Evolutionary conservation across 2,888 invertebrate species (phyloP), one percentile per base, ranked within the genome.

Genomic region (Diarsia rubi): DNA sequence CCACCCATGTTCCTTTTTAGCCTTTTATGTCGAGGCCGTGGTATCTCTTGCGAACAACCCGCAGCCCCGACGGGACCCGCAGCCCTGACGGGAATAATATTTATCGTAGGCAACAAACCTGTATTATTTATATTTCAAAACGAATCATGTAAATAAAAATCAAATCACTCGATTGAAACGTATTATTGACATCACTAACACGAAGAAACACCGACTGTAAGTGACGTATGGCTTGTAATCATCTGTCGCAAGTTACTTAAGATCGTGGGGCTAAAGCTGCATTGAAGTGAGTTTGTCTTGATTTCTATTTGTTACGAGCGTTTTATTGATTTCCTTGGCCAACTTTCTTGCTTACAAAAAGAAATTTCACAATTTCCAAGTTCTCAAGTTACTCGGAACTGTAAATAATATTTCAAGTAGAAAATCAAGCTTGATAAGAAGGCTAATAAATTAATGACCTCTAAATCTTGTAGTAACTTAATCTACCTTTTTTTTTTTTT

Each of bases 191-290:
- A 73, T 67, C 73, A 76, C 83, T 87, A 85, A 60, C 57, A 14
- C 21, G 52, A 64, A 65, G 59, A 70, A 79, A 57, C n/a, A 65
- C 78, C 44, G 67, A 24, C 37, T 78, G 74, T 70, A 60, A 79
- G 73, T 86, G 86, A 86, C 78, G 70, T 82, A 88, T 83, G 76
- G 76, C 37, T n/a, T 62, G 73, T 81, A 88, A 86, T 87, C 75
- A 85, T 82, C 74, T 66, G 64, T 68, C 71, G 11, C 27, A 68
- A 11, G 73, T 81, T 82, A 83, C 63, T 77, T 77, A 82, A 82
- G 79, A 77, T 80, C 59, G 75, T 62, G 27, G 63, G 67, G 66
- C 69, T 64, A 64, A 77, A 81, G 73, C 79, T 81, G 57, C 69
- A 69, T 75, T 70, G 9, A 64, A 67, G 57, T 66, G 44, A 60